Evolutionary conservation across 37 sponge, comb jelly and placozoan species (phyloP).

Genomic region (Oopsacas minuta): DNA sequence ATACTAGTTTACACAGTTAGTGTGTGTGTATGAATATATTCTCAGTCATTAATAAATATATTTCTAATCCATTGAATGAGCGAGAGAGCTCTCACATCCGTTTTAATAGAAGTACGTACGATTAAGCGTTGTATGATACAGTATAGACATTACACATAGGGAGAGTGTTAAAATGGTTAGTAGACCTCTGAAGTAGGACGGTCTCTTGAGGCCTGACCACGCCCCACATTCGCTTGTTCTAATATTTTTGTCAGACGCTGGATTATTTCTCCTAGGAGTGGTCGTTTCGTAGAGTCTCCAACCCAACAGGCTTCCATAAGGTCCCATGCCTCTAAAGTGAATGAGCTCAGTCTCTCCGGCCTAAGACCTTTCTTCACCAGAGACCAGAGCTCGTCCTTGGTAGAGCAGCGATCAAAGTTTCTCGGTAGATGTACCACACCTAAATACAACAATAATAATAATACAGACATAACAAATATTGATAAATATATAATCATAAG

Average conservation of each 20-base stretch:
- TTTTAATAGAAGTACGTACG: not conserved
- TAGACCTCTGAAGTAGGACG: not conserved
- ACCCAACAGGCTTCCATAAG: slow-evolving; percentile 82
- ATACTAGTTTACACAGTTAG: not conserved
- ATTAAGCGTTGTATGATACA: not conserved
- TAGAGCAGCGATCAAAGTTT: slow-evolving; percentile 66
- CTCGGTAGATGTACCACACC: slow-evolving; percentile 51
- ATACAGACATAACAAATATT: no score
- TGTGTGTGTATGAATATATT: not conserved
- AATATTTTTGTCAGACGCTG: slow-evolving; percentile 25
- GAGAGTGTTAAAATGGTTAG: not conserved
- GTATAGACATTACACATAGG: not conserved
- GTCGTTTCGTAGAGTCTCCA: slow-evolving; percentile 42
- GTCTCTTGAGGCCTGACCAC: not conserved
- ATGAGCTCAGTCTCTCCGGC: slow-evolving; percentile 65
- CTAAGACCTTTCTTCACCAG: slow-evolving; percentile 71
- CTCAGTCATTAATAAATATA: not conserved
- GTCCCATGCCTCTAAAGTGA: slow-evolving; percentile 61
- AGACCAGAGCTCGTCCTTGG: slow-evolving; percentile 75
- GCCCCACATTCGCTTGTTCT: not conserved
- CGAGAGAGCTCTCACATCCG: not conserved
- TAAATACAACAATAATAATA: no score
- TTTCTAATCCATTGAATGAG: not conserved
- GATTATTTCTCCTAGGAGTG: slow-evolving; percentile 55
- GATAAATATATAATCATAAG: no score